Evolutionary conservation across 1,140 invertebrate species (phyloP).

Genomic region (Teleogryllus occipitalis): DNA sequence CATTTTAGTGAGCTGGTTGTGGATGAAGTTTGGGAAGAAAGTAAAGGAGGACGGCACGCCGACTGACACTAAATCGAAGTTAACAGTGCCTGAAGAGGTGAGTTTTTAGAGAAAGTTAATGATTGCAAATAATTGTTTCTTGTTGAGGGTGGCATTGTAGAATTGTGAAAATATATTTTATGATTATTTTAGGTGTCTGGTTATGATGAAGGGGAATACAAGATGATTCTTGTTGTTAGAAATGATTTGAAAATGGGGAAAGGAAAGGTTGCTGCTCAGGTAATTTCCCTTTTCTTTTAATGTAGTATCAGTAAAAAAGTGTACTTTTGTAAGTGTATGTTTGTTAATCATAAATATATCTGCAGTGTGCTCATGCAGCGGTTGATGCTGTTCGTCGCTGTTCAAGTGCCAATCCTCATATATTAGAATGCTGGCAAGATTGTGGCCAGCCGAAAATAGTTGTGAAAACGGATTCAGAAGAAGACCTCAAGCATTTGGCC

Average conservation of each 20-base stretch:
- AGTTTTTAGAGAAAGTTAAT: background rate
- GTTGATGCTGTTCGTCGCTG: conserved; percentile 35
- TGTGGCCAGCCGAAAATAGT: conserved; percentile 47
- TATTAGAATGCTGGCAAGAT: conserved; percentile 40
- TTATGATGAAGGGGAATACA: conserved; percentile 26
- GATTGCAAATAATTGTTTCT: too few relatives aligned
- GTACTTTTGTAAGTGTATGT: background rate
- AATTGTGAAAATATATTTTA: background rate
- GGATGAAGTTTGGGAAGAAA: background rate
- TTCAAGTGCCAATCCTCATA: conserved; percentile 28
- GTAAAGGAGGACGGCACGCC: background rate
- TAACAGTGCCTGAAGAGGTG: background rate
- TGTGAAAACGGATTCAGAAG: conserved; percentile 34
- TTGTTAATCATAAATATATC: background rate
- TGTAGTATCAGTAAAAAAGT: background rate
- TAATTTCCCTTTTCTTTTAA: background rate
- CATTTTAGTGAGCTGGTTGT: background rate
- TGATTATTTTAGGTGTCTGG: background rate
- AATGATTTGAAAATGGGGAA: conserved; percentile 51
- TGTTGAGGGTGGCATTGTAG: background rate
- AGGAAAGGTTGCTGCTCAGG: conserved; percentile 46
- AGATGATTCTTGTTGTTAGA: conserved; percentile 45
- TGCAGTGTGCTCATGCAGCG: conserved; percentile 56
- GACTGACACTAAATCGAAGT: background rate
- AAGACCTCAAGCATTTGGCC: conserved; percentile 29